A percentile compares a stretch with the other conserved stretches of the same genome.
Conservation (phyloP, 2,797 vertebrate species). For the Odontamblyopus lacepedii region DNA sequence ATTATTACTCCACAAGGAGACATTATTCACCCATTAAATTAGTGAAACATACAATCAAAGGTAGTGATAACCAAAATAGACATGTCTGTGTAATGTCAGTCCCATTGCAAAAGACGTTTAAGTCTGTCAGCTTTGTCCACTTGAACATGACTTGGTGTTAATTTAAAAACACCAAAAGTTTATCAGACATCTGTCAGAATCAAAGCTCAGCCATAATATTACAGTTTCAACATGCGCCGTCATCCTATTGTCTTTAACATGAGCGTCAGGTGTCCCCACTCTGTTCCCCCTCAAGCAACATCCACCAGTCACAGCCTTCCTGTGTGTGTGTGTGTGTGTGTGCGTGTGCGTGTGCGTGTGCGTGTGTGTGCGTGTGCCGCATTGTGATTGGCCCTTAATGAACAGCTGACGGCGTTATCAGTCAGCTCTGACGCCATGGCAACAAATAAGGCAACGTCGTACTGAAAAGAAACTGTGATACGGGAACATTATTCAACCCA, state of each 20-base stretch:
- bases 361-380: constrained; percentile 69
- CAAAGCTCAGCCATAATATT: neutral
- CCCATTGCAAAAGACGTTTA: too few species aligned
- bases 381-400: constrained; percentile 74
- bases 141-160: too few species aligned
- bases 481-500: constrained; percentile 61
- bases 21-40: too few species aligned
- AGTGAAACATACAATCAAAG: too few species aligned
- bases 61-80: too few species aligned
- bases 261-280: constrained; percentile 55
- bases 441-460: constrained; percentile 65
- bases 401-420: constrained; percentile 70
- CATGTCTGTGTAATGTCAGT: too few species aligned
- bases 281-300: constrained; percentile 53
- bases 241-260: neutral
- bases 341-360: too few species aligned
- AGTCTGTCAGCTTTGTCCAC: too few species aligned
- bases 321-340: constrained; percentile 26
- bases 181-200: neutral
- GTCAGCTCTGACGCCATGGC: constrained; percentile 57
- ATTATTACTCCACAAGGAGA: too few species aligned
- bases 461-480: constrained; percentile 56
- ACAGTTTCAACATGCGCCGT: neutral
- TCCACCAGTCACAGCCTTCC: constrained; percentile 62
- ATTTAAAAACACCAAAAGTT: too few species aligned